Evolutionary conservation across 2,888 invertebrate genomes (phyloP).

Genomic region (Pocota personata): DNA sequence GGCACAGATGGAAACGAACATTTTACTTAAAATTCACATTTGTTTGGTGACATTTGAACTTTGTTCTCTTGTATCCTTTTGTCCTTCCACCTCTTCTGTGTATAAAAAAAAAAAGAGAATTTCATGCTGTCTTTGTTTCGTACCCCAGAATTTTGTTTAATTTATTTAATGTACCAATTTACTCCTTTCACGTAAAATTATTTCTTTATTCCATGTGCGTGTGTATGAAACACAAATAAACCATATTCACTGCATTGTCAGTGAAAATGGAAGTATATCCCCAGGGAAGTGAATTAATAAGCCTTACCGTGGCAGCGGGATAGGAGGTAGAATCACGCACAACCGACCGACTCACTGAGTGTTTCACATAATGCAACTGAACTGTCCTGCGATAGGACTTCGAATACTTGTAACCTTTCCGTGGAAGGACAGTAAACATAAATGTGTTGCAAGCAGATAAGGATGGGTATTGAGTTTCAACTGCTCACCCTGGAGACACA

Average conservation of each 20-base stretch:
- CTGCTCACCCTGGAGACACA: background rate
- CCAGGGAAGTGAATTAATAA: background rate
- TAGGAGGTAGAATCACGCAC: background rate
- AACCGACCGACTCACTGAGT: background rate
- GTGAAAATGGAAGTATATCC: background rate
- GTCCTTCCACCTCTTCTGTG: background rate
- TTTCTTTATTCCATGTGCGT: background rate
- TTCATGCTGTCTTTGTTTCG: background rate
- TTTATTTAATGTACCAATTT: slow-evolving; percentile 1
- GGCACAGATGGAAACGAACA: background rate
- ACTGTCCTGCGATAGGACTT: background rate
- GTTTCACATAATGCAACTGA: background rate
- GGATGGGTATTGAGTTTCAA: background rate
- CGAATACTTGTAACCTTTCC: background rate
- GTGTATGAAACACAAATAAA: background rate
- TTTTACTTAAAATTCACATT: background rate
- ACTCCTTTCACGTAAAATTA: background rate
- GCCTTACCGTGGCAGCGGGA: background rate
- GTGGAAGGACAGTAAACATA: background rate
- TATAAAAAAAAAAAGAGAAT: too few relatives aligned
- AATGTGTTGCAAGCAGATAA: slow-evolving; percentile 3
- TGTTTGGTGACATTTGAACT: background rate
- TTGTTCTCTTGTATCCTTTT: background rate
- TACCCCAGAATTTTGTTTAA: background rate
- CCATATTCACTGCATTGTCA: background rate